These are phyloP conservation scores for Pseudopipra pipra DNA, from an alignment of 2,113 vertebrate species.

Conservation along the genomic window DNA sequence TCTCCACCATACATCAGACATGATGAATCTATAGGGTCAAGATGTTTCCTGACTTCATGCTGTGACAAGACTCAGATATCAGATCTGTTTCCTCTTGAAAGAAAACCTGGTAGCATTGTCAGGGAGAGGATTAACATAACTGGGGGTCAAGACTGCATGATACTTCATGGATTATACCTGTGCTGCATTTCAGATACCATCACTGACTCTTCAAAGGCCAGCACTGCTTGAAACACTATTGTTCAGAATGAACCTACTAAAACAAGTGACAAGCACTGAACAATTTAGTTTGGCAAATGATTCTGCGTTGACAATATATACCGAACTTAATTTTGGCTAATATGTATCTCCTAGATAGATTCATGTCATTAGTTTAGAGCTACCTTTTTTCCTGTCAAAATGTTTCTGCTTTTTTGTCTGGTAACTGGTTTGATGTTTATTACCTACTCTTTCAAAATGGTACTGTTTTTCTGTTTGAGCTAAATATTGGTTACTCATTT, in stretches of 20 bases:
- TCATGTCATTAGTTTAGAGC: not conserved
- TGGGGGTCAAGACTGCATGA: not conserved
- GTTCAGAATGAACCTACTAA: not conserved
- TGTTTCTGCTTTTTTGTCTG: not conserved
- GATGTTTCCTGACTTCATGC: not conserved
- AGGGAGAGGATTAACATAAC: not conserved
- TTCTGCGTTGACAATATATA: not conserved
- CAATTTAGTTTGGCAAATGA: not conserved
- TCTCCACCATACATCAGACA: not conserved
- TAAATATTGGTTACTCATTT: not conserved
- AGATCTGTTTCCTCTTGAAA: not conserved
- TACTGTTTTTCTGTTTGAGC: not conserved
- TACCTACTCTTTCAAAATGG: not conserved
- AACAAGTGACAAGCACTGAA: not conserved
- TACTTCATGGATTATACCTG: not conserved
- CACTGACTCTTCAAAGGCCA: not conserved
- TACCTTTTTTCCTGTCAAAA: not conserved
- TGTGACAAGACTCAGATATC: not conserved
- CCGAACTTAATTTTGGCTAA: not conserved
- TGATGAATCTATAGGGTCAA: accelerated
- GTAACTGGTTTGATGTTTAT: not conserved
- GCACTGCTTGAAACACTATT: not conserved
- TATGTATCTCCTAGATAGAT: not conserved
- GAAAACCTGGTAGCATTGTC: not conserved
- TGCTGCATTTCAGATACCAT: not conserved